Conservation (phyloP, 2,888 invertebrate species). For the Dastarcus helophoroides region DNA sequence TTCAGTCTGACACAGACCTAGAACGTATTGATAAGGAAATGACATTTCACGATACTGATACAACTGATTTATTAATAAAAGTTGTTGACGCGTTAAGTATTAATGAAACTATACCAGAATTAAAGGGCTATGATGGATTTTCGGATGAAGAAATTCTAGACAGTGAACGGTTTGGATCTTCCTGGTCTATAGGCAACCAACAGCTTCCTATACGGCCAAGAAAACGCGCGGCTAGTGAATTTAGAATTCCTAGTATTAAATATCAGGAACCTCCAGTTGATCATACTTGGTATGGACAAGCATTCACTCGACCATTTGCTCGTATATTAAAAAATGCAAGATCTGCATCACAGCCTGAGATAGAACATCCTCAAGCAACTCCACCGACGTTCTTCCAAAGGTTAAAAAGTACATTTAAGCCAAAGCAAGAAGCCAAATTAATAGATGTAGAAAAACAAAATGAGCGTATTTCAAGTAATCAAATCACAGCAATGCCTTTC, state of each 20-base stretch:
- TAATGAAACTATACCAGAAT: constrained; percentile 32
- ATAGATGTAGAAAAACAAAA: constrained; percentile 27
- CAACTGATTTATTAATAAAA: constrained; percentile 62
- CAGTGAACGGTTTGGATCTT: constrained; percentile 43
- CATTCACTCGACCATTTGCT: constrained; percentile 44
- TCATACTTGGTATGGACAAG: constrained; percentile 59
- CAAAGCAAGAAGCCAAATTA: constrained; percentile 15
- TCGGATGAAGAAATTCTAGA: constrained; percentile 63
- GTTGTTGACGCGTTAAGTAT: constrained; percentile 68
- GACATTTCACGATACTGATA: constrained; percentile 57
- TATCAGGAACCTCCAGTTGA: constrained; percentile 36
- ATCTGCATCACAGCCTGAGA: constrained; percentile 14
- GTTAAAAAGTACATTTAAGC: constrained; percentile 14
- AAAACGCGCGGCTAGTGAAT: constrained; percentile 51
- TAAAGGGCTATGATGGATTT: constrained; percentile 55
- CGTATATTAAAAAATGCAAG: constrained; percentile 36
- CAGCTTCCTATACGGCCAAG: constrained; percentile 37
- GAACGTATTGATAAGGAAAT: constrained; percentile 66
- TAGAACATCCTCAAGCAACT: constrained; percentile 16
- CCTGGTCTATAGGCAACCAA: constrained; percentile 44
- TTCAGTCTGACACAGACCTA: constrained; percentile 70
- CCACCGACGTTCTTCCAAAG: constrained; percentile 19
- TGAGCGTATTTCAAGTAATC: constrained; percentile 13
- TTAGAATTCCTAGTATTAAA: constrained; percentile 34
- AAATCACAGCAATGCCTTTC: too few relatives aligned